These are phyloP conservation scores for Jacana jacana DNA, from an alignment of 2,113 vertebrate genomes.

Conservation along the genomic window DNA sequence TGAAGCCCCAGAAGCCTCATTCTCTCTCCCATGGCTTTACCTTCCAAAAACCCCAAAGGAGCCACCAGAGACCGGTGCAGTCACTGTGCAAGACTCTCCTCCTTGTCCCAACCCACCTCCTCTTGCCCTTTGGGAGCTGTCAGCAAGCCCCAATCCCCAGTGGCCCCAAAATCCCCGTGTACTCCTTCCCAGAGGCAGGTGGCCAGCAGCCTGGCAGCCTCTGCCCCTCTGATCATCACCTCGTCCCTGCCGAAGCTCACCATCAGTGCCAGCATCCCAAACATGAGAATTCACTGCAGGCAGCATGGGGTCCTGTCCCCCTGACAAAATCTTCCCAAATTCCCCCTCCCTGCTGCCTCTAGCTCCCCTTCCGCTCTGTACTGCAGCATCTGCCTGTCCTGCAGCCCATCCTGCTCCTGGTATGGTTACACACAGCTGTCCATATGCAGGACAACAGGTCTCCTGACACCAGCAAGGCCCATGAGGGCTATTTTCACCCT, in stretches of 20 bases:
- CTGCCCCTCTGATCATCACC: background rate
- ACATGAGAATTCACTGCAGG: rapidly evolving
- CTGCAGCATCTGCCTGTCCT: background rate
- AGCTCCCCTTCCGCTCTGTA: rapidly evolving
- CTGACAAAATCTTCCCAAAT: background rate
- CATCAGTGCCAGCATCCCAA: rapidly evolving
- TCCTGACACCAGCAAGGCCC: background rate
- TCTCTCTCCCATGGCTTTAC: background rate
- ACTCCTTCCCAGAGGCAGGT: background rate
- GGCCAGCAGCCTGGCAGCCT: background rate
- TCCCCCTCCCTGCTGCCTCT: background rate
- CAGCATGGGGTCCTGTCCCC: background rate
- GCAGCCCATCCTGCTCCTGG: background rate
- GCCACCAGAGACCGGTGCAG: rapidly evolving
- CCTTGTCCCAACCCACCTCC: background rate
- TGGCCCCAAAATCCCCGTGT: rapidly evolving
- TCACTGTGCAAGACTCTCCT: background rate
- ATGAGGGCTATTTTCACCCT: rapidly evolving
- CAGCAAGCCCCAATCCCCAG: background rate
- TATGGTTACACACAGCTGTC: background rate
- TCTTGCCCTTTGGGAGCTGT: background rate
- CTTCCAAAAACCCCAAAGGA: background rate
- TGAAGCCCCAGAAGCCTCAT: background rate
- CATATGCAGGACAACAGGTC: background rate
- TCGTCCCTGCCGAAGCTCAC: rapidly evolving